phyloP scores from a whole-genome alignment of 2,113 vertebrate genomes.

The Phyllostomus hastatus region DNA sequence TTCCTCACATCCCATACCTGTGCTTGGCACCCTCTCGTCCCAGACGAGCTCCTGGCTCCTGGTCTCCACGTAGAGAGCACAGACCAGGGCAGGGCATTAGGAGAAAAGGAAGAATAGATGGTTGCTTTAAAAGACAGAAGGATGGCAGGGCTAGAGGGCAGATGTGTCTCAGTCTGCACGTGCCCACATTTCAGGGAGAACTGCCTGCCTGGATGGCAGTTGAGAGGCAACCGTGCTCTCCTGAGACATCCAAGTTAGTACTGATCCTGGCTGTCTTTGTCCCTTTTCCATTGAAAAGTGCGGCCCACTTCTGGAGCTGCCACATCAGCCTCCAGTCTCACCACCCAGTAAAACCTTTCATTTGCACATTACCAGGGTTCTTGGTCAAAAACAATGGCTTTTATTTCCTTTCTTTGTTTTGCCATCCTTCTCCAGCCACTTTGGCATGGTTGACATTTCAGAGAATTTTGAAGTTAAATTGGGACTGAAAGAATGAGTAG shows the following conservation, averaged over 20 bases:
- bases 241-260: background rate
- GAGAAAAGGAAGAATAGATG: background rate
- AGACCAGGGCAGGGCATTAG: background rate
- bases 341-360: background rate
- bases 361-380: background rate
- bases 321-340: background rate
- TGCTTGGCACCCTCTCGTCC: background rate
- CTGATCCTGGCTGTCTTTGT: background rate
- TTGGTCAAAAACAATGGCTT: background rate
- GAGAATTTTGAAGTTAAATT: background rate
- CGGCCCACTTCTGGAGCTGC: background rate
- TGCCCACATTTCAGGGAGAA: background rate
- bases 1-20: background rate
- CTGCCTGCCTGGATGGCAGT: background rate
- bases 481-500: background rate
- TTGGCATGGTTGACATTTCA: background rate
- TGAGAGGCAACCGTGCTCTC: background rate
- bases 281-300: background rate
- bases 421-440: background rate
- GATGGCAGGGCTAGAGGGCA: rapidly evolving
- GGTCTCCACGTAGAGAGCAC: background rate
- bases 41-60: background rate
- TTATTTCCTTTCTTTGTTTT: background rate
- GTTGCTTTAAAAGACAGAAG: background rate
- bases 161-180: background rate